Base-by-base conservation (phyloP, 2,113 vertebrate genomes). In the Syrmaticus mikado region DNA sequence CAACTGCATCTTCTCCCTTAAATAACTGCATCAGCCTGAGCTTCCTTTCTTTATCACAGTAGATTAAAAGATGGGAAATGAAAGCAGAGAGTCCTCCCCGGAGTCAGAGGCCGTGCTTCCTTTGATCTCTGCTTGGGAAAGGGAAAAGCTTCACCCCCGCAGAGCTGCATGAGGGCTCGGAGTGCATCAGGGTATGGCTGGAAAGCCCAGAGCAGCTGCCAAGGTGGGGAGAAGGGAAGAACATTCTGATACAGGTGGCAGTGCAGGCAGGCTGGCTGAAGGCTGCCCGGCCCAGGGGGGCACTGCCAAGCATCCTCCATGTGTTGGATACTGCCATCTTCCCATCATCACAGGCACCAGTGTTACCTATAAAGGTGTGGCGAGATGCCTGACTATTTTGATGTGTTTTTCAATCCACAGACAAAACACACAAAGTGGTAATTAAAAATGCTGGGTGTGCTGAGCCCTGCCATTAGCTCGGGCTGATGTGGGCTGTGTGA, bases 31-130 rank as follows among this genome's bases (percentile, higher is more conserved):
- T 6, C 21, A 58, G 85, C 76, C 38, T 34, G 45, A 68, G 15
- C 55, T 65, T 25, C 0, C 0, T 11, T 20, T 19, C 53, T 4
- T 1, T 13, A 3, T 57, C 34, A 16, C 58, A 38, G 0, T 2
- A 76, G 85, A n/a, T 70, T 12, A 32, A 53, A 46, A 73, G 28
- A 65, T 57, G 70, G 86, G 36, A 71, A 61, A 32, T 10, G 52
- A 50, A 82, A 73, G 24, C 57, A 53, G 60, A n/a, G 57, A 75
- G 77, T 78, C 16, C 38, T n/a, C 36, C 50, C 45, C 25, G 52
- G 61, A 72, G 65, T 75, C 11, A 1, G 15, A 72, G 67, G 24
- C 71, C 2, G 0, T 27, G 15, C 36, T 77, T 48, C 20, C 41
- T 73, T 85, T 85, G 36, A 36, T 89, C n/a, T 74, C 10, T 85